Evolutionary conservation across 2,113 vertebrate species (phyloP).

Genomic region (Cryptomyrus ogoouensis): DNA sequence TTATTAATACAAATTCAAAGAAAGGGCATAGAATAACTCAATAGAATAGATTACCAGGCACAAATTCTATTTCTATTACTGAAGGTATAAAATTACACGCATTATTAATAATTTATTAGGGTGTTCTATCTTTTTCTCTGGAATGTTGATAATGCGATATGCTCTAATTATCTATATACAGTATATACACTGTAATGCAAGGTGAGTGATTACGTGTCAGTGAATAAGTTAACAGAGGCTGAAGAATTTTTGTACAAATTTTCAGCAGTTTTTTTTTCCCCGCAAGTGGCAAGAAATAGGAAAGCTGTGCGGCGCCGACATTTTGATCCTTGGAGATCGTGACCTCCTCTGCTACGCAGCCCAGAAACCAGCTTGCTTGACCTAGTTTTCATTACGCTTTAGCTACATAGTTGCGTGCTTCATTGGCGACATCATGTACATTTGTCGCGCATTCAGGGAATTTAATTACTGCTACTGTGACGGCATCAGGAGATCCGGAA

Average conservation of each 20-base stretch:
- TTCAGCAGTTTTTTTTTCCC: not conserved
- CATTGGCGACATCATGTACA: not conserved
- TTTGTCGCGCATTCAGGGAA: slow-evolving; percentile 27
- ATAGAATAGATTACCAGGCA: not conserved
- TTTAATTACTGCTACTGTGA: slow-evolving; percentile 5
- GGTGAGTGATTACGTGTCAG: not conserved
- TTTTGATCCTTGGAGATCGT: slow-evolving; percentile 40
- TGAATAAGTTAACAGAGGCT: not conserved
- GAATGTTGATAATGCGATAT: not conserved
- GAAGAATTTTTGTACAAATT: not conserved
- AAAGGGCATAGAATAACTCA: not conserved
- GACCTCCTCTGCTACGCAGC: slow-evolving; percentile 27
- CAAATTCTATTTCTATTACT: not conserved
- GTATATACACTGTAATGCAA: not conserved
- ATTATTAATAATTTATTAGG: not conserved
- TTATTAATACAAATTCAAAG: not conserved
- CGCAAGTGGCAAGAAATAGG: not conserved
- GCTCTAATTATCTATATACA: not conserved
- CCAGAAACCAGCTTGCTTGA: slow-evolving; percentile 38
- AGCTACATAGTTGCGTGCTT: slow-evolving; percentile 29
- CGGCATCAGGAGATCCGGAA: slow-evolving; percentile 32
- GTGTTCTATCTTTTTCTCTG: not conserved
- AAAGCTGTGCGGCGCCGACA: not conserved
- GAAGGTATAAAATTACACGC: not conserved
- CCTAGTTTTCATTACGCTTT: slow-evolving; percentile 38